phyloP scores from a whole-genome alignment of 2,113 vertebrate species.

The Acanthochromis polyacanthus region DNA sequence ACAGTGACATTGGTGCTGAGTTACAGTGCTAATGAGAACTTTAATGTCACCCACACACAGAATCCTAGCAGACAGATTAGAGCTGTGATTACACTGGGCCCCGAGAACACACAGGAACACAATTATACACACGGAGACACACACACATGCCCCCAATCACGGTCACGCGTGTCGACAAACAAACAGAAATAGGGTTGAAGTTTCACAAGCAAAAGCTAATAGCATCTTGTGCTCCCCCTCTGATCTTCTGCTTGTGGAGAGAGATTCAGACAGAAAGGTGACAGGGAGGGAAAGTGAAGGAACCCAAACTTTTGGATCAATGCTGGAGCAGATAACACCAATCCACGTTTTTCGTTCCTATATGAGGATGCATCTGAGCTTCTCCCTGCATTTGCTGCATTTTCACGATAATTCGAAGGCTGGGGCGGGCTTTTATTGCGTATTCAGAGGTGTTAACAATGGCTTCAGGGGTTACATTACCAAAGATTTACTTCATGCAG shows the following conservation, averaged over 20 bases:
- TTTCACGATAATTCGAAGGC: not conserved
- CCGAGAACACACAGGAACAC: conserved; percentile 58
- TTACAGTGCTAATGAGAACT: conserved; percentile 83
- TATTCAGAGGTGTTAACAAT: not conserved
- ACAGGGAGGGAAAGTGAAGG: not conserved
- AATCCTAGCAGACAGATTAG: conserved; percentile 76
- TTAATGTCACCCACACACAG: conserved; percentile 81
- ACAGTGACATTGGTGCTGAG: conserved; percentile 78
- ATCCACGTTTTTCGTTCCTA: not conserved
- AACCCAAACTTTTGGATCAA: conserved; percentile 1
- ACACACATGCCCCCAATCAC: conserved; percentile 29
- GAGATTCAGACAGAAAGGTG: not conserved
- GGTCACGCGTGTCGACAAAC: conserved; percentile 41
- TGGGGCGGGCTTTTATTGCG: not conserved
- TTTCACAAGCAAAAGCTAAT: conserved; percentile 44
- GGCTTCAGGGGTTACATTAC: no score
- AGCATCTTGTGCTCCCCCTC: conserved; percentile 32
- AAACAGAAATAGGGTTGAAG: conserved; percentile 44
- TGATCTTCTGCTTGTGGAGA: conserved; percentile 2
- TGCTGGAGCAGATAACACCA: not conserved
- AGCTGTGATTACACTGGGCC: conserved; percentile 75
- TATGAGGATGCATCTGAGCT: no score
- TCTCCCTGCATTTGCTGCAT: no score
- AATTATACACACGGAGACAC: conserved; percentile 18
- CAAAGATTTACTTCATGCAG: not conserved